Evolutionary conservation across 2,888 invertebrate species (phyloP).

Genomic region (Dryadula phaetusa): DNA sequence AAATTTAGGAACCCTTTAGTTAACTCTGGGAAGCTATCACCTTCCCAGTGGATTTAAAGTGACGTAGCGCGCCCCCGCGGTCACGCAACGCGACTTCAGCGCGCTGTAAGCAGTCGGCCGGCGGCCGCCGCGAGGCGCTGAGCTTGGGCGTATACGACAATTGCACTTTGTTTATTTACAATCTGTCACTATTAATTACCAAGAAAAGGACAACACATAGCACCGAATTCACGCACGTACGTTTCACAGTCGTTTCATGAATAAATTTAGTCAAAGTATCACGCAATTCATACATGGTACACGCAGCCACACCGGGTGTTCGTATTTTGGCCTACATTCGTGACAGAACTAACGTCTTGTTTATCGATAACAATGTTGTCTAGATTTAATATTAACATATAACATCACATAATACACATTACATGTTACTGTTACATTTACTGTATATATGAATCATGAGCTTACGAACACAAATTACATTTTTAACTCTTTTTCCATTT

Average conservation of each 20-base stretch:
- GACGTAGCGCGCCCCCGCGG: constrained; percentile 53
- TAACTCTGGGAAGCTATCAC: constrained; percentile 48
- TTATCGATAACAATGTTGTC: constrained; percentile 39
- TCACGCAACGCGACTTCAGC: constrained; percentile 44
- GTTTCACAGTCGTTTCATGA: constrained; percentile 48
- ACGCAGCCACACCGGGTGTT: constrained; percentile 52
- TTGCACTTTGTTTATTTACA: constrained; percentile 72
- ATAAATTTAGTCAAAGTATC: constrained; percentile 49
- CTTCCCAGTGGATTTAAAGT: constrained; percentile 53
- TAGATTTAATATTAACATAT: constrained; percentile 26
- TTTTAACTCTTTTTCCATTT: neutral
- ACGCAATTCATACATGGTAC: constrained; percentile 38
- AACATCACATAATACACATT: constrained; percentile 10
- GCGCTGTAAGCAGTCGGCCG: constrained; percentile 61
- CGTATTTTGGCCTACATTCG: constrained; percentile 57
- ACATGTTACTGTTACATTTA: neutral
- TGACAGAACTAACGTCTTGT: constrained; percentile 53
- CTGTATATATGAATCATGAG: neutral
- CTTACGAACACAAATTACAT: neutral
- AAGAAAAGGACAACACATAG: constrained; percentile 61
- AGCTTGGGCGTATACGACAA: constrained; percentile 56
- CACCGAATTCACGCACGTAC: constrained; percentile 65
- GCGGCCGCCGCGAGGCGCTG: constrained; percentile 68
- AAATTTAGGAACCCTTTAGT: constrained; percentile 42
- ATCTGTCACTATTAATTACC: constrained; percentile 63